Percentiles rank a stretch among this genome's conserved stretches.
Conservation (phyloP, 1,140 invertebrate genomes). For the Philopotamus ludificatus region DNA sequence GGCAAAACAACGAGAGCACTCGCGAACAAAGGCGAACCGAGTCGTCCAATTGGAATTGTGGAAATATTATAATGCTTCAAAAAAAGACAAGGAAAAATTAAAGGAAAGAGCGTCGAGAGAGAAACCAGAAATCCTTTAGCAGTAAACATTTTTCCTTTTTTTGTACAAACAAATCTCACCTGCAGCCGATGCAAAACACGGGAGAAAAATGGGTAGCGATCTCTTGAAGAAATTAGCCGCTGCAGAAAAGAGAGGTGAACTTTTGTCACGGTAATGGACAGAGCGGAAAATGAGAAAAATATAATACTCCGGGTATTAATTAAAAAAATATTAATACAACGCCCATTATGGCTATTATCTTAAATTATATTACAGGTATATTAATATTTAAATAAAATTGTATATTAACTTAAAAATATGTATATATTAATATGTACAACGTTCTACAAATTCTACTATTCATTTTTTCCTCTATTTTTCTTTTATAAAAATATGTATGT, state of each 20-base stretch:
- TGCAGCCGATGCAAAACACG: not conserved
- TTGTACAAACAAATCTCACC: not conserved
- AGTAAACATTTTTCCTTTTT: conserved; percentile 1
- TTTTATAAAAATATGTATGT: no score
- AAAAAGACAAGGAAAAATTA: not conserved
- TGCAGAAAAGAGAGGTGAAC: not conserved
- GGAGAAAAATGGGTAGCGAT: not conserved
- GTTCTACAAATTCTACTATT: no score
- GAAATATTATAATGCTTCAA: conserved; percentile 5
- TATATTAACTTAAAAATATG: no score
- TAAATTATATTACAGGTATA: no score
- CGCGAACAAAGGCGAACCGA: not conserved
- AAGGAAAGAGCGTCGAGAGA: not conserved
- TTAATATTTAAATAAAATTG: no score
- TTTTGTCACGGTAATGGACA: not conserved
- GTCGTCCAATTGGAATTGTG: not conserved
- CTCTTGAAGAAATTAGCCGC: not conserved
- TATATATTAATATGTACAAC: no score
- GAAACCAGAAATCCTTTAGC: not conserved
- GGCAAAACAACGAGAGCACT: not conserved
- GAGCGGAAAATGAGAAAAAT: no score
- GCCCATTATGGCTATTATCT: no score
- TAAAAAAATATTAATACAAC: no score
- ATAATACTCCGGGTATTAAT: no score
- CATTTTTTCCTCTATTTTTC: no score